Evolutionary conservation across 2,888 invertebrate genomes (phyloP).

Genomic region (Mythimna ferrago): DNA sequence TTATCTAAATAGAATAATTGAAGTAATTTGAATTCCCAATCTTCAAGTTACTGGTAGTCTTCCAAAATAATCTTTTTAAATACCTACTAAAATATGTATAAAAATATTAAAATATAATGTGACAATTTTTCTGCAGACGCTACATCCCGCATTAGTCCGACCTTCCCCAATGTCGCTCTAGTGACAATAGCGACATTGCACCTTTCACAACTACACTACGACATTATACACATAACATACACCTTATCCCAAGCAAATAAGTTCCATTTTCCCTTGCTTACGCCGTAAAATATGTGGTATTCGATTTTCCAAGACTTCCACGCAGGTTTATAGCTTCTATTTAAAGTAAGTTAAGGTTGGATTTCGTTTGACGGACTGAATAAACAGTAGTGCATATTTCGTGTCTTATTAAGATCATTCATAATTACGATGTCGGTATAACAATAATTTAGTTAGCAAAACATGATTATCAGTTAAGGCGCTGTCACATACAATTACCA

Average conservation of each 20-base stretch:
- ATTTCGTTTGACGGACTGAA: not conserved
- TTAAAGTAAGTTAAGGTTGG: not conserved
- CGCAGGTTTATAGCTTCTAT: slow-evolving; percentile 16
- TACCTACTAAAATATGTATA: no score
- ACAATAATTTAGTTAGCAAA: slow-evolving; percentile 53
- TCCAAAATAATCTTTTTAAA: no score
- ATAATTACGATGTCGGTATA: slow-evolving; percentile 45
- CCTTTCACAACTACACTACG: slow-evolving; percentile 59
- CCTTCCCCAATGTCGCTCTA: slow-evolving; percentile 66
- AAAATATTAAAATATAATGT: no score
- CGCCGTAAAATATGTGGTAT: slow-evolving; percentile 3
- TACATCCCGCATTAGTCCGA: slow-evolving; percentile 57
- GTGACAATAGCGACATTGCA: slow-evolving; percentile 63
- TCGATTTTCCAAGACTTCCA: not conserved
- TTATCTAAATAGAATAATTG: no score
- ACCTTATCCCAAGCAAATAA: not conserved
- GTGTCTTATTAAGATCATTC: slow-evolving; percentile 38
- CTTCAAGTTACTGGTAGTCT: no score
- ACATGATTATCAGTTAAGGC: slow-evolving; percentile 51
- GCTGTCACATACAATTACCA: not conserved
- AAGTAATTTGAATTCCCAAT: no score
- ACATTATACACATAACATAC: not conserved
- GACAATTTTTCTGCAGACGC: slow-evolving; percentile 39
- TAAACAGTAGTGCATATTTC: slow-evolving; percentile 17
- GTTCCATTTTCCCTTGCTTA: slow-evolving; percentile 4